Conservation (phyloP, 1,140 invertebrate genomes). For the Neelides sp. region DNA sequence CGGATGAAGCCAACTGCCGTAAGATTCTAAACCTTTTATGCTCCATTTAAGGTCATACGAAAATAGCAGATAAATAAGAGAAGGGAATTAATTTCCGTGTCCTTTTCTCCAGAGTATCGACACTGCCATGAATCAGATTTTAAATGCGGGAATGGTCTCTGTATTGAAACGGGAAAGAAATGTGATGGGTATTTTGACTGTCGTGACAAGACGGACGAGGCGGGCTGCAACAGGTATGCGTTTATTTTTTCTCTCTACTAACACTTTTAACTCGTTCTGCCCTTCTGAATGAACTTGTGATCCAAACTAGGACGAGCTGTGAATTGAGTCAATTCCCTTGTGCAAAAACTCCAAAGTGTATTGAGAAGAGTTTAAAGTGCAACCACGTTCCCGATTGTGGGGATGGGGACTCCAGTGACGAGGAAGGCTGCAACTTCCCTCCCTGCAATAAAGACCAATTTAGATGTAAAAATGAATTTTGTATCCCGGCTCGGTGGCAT, state of each 20-base stretch:
- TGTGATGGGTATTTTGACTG: constrained; percentile 84
- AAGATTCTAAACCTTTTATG: constrained; percentile 38
- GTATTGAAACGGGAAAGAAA: constrained; percentile 69
- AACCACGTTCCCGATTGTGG: constrained; percentile 77
- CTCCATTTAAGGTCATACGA: not conserved
- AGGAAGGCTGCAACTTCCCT: constrained; percentile 42
- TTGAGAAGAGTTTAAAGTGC: constrained; percentile 63
- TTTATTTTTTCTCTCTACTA: not conserved
- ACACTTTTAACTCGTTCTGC: not conserved
- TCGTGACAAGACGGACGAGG: constrained; percentile 71
- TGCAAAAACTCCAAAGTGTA: constrained; percentile 64
- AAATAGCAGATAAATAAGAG: not conserved
- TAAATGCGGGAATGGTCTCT: constrained; percentile 59
- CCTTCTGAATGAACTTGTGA: not conserved
- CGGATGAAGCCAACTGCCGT: constrained; percentile 87
- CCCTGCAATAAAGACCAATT: constrained; percentile 82
- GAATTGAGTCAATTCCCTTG: constrained; percentile 76
- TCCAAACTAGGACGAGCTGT: constrained; percentile 5
- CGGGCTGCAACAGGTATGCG: constrained; percentile 45
- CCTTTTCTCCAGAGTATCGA: constrained; percentile 53
- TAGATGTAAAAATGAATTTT: constrained; percentile 80
- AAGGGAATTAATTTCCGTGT: constrained; percentile 1
- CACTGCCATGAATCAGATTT: constrained; percentile 73
- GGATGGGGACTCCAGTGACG: constrained; percentile 17
- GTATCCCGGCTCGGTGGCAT: constrained; percentile 67